phyloP scores from a whole-genome alignment of 53 echinoderm and acorn worm species.

The Patiria pectinifera region DNA sequence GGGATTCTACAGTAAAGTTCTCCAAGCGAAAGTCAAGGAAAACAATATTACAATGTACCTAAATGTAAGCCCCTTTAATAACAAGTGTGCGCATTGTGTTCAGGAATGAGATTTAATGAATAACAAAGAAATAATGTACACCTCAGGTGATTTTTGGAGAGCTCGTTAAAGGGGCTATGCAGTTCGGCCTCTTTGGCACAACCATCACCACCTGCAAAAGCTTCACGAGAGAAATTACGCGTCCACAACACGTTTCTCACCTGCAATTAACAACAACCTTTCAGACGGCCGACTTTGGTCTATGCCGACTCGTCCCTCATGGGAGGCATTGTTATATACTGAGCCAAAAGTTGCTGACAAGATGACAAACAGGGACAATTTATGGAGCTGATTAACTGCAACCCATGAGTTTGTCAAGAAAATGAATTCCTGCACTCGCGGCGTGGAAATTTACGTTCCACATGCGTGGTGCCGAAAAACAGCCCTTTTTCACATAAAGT shows the following conservation, averaged over 20 bases:
- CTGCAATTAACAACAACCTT: background rate
- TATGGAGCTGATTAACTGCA: background rate
- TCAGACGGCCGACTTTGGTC: background rate
- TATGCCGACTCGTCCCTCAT: background rate
- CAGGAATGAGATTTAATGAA: background rate
- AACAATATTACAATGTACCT: background rate
- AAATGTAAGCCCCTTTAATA: background rate
- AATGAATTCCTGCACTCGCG: background rate
- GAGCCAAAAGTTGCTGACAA: background rate
- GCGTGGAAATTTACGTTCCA: background rate
- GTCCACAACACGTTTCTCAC: background rate
- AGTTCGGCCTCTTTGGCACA: too few species aligned
- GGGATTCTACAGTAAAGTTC: background rate
- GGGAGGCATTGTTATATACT: background rate
- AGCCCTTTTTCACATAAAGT: background rate
- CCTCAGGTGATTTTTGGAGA: too few species aligned
- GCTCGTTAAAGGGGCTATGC: background rate
- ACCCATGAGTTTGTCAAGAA: background rate
- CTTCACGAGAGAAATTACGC: background rate
- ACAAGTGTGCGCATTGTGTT: background rate
- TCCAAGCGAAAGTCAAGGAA: background rate
- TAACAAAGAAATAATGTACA: background rate
- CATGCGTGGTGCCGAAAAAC: background rate
- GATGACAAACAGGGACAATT: background rate
- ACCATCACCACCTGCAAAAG: background rate